Evolutionary conservation across 2,888 invertebrate genomes (phyloP).

Genomic region (Dasysyrphus tricinctus): DNA sequence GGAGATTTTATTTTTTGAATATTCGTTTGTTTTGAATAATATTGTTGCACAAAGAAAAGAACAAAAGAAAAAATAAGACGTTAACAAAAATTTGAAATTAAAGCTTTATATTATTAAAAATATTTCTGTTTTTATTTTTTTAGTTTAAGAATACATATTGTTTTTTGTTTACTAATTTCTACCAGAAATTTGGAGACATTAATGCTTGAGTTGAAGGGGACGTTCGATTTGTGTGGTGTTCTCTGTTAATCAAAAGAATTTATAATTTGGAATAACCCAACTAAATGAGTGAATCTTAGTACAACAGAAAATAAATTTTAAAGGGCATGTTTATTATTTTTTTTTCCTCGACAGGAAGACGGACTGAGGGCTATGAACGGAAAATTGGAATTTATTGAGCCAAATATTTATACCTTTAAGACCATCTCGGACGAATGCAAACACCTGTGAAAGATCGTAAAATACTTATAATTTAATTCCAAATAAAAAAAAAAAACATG

Average conservation of each 20-base stretch:
- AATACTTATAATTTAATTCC: constrained; percentile 47
- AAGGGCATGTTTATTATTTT: constrained; percentile 20
- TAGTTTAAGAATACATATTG: constrained; percentile 44
- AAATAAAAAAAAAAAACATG: constrained; percentile 35
- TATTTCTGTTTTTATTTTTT: constrained; percentile 46
- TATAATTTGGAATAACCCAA: constrained; percentile 27
- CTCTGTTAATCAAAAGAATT: constrained; percentile 44
- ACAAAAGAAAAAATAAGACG: constrained; percentile 75
- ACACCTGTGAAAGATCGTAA: constrained; percentile 41
- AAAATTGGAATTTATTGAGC: constrained; percentile 25
- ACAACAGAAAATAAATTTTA: constrained; percentile 8
- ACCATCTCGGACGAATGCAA: constrained; percentile 37
- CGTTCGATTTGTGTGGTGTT: constrained; percentile 45
- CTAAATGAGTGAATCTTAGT: constrained; percentile 32
- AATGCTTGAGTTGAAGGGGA: constrained; percentile 38
- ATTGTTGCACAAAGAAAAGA: constrained; percentile 76
- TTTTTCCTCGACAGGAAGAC: constrained; percentile 15
- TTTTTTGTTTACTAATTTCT: constrained; percentile 53
- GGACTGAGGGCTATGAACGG: constrained; percentile 40
- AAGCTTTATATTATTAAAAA: constrained; percentile 52
- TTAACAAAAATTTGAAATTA: constrained; percentile 75
- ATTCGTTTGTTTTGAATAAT: constrained; percentile 53
- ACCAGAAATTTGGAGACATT: constrained; percentile 60
- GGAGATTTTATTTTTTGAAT: constrained; percentile 35
- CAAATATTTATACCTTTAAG: constrained; percentile 37